Evolutionary conservation across 2,888 invertebrate genomes (phyloP), one percentile per base, ranked within the genome.

Genomic region (Melanchra persicariae): DNA sequence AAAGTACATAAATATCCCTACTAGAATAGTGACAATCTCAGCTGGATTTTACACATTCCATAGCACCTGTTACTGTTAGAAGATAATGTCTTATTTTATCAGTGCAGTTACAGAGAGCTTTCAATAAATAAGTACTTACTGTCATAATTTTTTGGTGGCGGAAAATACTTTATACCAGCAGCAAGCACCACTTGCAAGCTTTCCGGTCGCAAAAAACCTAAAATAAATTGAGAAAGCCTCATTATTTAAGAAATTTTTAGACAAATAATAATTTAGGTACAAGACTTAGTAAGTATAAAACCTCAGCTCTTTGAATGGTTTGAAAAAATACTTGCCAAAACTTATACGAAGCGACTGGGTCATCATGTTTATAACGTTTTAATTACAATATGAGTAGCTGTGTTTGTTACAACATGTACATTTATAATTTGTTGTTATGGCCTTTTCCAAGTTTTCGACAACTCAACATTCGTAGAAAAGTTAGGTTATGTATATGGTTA

Each of bases 81-180:
- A 34, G 34, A 9, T 8, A 34, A 34, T 5, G 34, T 34, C 34
- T 7, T 34, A 34, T 34, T 34, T 8, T 17, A 24, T 26, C 30
- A 12, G 30, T 34, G 10, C 6, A 24, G 6, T 45, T 54, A 26
- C 1, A 40, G 17, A 15, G 47, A 17, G 22, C 15, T 47, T 26
- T 17, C 0, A n/a, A 22, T 17, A 24, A 26, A 12, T 43, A 22
- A 34, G 19, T 70, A 91, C 95, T 95, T 96, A 98, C 98, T 94
- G 83, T 97, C 97, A 92, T 97, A 97, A 87, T 97, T 97, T 76
- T 96, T 95, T 17, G 98, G 98, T 1, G 97, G 96, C 64, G 96
- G 94, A 88, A 97, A 98, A 88, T 97, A 96, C 93, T 98, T 98
- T 12, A 98, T 93, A 24, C 98, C 97, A 75, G 93, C 91, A 76